Evolutionary conservation across 2,797 vertebrate genomes (phyloP), one percentile per base, ranked within the genome.

Genomic region (Eulemur rubriventer): DNA sequence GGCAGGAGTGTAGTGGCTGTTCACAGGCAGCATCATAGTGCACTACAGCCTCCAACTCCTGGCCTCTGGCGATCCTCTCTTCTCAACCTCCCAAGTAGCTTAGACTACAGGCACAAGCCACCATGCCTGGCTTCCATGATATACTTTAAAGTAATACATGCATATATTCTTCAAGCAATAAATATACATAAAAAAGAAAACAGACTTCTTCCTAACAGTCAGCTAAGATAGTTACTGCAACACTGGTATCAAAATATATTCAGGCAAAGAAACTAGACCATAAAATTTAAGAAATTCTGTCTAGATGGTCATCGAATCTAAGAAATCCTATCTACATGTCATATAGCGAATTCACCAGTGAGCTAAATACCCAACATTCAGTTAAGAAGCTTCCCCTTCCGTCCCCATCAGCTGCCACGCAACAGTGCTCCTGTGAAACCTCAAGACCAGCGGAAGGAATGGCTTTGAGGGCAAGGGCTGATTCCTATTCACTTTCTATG

Each of bases 111-210:
- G 30, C 30, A 2, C 30, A 16, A 76, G 73, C 48, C 33, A 50
- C 33, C 73, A 24, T 2, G 6, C 33, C 22, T 12, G 24, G 76
- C 22, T 50, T 50, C 50, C 22, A 46, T 38, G 85, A 67, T 43
- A 76, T 4, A 90, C 38, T 78, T 92, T 88, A 79, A 85, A 61
- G 35, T 55, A 38, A 8, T 61, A 57, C 20, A 35, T 26, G 18
- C 41, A 73, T 69, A 82, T 52, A 80, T 41, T 46, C 65, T 69
- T 91, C 43, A 97, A 83, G 83, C 75, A 85, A 95, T 20, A 93
- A 48, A 78, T 69, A 83, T 7, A 48, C 7, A 72, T 35, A 59
- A 78, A 89, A 92, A 69, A 30, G 38, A 90, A 96, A 87, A 57
- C 41, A 50, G 6, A 76, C 38, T 75, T 80, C 33, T 76, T 88